Evolutionary conservation across 1,140 invertebrate species (phyloP).

Genomic region (Plectrocnemia conspersa): DNA sequence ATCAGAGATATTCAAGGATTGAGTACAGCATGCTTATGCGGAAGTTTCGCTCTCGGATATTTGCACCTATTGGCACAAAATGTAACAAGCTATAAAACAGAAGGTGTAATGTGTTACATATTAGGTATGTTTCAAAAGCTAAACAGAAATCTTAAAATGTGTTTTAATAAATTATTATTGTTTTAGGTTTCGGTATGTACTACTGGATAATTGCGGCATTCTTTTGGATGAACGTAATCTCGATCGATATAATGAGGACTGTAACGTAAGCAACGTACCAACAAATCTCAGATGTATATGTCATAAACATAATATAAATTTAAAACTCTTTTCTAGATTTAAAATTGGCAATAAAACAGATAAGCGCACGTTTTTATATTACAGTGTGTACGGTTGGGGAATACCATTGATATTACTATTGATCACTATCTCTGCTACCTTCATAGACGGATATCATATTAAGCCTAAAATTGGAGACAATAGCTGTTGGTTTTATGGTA

Average conservation of each 20-base stretch:
- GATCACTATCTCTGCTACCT: conserved; percentile 49
- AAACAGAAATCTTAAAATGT: too few relatives aligned
- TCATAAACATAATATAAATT: neutral
- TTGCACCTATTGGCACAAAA: conserved; percentile 53
- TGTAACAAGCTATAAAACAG: conserved; percentile 29
- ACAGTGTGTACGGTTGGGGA: conserved; percentile 56
- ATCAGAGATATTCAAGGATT: conserved; percentile 52
- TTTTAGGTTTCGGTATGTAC: conserved; percentile 57
- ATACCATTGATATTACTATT: conserved; percentile 51
- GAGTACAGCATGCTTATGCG: conserved; percentile 53
- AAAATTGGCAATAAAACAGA: conserved; percentile 40
- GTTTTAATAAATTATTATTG: too few relatives aligned
- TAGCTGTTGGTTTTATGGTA: conserved; percentile 62
- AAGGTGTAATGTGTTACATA: neutral
- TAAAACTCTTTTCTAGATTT: conserved; percentile 19
- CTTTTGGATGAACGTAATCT: conserved; percentile 63
- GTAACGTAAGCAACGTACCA: conserved; percentile 55
- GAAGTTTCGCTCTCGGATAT: conserved; percentile 54
- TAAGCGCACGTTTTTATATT: conserved; percentile 49
- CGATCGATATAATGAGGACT: conserved; percentile 59
- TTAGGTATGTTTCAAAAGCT: too few relatives aligned
- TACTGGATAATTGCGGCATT: conserved; percentile 60
- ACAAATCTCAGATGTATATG: neutral
- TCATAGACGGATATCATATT: conserved; percentile 48
- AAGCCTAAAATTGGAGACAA: conserved; percentile 57